Percentiles rank a stretch among this genome's conserved stretches.
phyloP scores from a whole-genome alignment of 2,113 vertebrate species.

The Sinocyclocheilus grahami region DNA sequence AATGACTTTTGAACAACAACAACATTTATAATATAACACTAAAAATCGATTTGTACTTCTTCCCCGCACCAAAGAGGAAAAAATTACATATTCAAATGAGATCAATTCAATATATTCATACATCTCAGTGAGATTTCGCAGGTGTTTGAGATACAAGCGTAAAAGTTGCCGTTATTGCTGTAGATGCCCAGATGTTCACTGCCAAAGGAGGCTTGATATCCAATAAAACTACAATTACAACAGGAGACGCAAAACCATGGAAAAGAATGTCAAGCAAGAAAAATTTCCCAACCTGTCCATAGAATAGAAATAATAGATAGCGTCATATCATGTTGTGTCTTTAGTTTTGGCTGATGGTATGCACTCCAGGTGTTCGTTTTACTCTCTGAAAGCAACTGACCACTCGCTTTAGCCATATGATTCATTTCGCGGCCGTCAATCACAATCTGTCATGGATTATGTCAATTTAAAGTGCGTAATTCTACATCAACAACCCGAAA shows the following conservation, averaged over 20 bases:
- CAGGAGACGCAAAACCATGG: neutral
- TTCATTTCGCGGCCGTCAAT: slow-evolving; percentile 75
- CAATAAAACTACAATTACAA: slow-evolving; percentile 41
- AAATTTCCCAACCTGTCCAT: neutral
- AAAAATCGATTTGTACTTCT: neutral
- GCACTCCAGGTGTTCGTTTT: slow-evolving; percentile 35
- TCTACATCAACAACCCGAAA: slow-evolving; percentile 50
- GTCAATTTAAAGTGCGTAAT: slow-evolving; percentile 58
- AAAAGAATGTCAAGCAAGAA: slow-evolving; percentile 7
- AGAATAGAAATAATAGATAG: slow-evolving; percentile 16
- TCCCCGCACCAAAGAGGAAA: neutral
- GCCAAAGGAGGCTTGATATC: slow-evolving; percentile 31
- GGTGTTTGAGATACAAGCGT: slow-evolving; percentile 38
- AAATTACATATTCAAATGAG: slow-evolving; percentile 21
- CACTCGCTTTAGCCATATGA: slow-evolving; percentile 63
- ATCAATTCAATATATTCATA: slow-evolving; percentile 29
- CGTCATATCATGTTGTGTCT: neutral
- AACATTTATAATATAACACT: neutral
- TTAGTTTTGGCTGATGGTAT: slow-evolving; percentile 29
- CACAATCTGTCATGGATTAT: slow-evolving; percentile 61
- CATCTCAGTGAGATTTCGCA: slow-evolving; percentile 28
- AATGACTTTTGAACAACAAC: slow-evolving; percentile 1
- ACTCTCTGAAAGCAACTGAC: slow-evolving; percentile 4
- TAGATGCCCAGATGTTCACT: slow-evolving; percentile 44
- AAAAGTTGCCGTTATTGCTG: slow-evolving; percentile 36